These are phyloP conservation scores for Formica exsecta DNA, from an alignment of 1,140 invertebrate species.

Conservation along the genomic window DNA sequence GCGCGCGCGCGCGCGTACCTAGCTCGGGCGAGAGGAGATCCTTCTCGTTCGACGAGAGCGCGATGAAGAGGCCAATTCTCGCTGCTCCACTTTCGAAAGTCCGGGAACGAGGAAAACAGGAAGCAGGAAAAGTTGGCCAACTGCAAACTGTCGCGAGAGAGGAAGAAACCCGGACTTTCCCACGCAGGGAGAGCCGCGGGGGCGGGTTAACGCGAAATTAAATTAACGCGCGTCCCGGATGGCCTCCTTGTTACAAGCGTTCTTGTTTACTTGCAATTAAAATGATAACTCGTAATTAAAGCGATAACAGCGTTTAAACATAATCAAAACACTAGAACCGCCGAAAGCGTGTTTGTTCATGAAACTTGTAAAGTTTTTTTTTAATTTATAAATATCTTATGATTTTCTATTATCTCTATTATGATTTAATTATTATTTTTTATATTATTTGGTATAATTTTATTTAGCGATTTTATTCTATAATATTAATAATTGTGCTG, in stretches of 20 bases:
- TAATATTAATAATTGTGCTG: not conserved
- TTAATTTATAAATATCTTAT: not conserved
- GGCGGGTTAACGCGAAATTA: slow-evolving; percentile 40
- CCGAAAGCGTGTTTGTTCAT: not conserved
- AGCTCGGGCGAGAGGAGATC: slow-evolving; percentile 1
- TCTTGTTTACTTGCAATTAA: slow-evolving; percentile 56
- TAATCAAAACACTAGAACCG: slow-evolving; percentile 34
- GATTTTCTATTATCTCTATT: no score
- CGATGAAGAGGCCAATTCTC: slow-evolving; percentile 37
- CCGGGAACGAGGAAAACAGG: slow-evolving; percentile 17
- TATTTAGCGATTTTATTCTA: not conserved
- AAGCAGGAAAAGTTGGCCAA: slow-evolving; percentile 58
- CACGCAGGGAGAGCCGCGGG: not conserved
- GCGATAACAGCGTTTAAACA: slow-evolving; percentile 34
- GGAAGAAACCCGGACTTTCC: slow-evolving; percentile 53
- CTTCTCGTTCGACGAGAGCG: slow-evolving; percentile 2
- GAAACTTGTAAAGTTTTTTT: slow-evolving; percentile 9
- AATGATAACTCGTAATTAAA: slow-evolving; percentile 54
- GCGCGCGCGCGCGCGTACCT: not conserved
- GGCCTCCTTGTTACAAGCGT: slow-evolving; percentile 37
- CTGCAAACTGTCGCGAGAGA: slow-evolving; percentile 58
- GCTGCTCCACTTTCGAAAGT: slow-evolving; percentile 53
- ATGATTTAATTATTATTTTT: not conserved
- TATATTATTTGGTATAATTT: not conserved
- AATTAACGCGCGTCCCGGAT: slow-evolving; percentile 45